phyloP scores from a whole-genome alignment of 2,113 vertebrate species.

The Pyrgilauda ruficollis region DNA sequence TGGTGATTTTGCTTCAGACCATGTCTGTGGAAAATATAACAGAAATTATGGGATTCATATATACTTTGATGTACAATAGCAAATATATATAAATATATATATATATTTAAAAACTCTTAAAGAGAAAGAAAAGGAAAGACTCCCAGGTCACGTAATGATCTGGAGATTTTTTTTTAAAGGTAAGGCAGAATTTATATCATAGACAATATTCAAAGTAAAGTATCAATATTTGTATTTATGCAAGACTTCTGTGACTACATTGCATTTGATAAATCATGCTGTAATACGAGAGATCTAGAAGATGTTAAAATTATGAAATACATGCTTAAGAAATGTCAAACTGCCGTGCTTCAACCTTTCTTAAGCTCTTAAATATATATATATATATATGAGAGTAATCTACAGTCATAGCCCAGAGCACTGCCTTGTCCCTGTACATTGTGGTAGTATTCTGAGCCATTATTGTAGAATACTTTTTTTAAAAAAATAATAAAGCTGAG shows the following conservation, averaged over 20 bases:
- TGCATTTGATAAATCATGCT: conserved; percentile 43
- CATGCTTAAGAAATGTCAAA: not conserved
- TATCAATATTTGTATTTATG: conserved; percentile 40
- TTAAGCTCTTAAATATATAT: not conserved
- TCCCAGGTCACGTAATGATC: not conserved
- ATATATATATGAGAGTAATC: not conserved
- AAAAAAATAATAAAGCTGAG: conserved; percentile 7
- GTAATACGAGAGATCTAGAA: not conserved
- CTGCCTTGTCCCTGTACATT: conserved; percentile 9
- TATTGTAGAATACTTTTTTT: conserved; percentile 52
- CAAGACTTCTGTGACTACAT: not conserved
- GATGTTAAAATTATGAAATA: not conserved
- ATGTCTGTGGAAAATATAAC: conserved; percentile 49
- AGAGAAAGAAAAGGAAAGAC: conserved; percentile 44
- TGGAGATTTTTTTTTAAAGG: conserved; percentile 49
- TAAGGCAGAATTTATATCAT: conserved; percentile 34
- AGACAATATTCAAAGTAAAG: conserved; percentile 28
- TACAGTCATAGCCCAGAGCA: conserved; percentile 64
- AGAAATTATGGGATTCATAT: conserved; percentile 16
- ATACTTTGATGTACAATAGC: conserved; percentile 55
- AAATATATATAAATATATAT: conserved; percentile 15
- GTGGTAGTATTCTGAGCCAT: conserved; percentile 60
- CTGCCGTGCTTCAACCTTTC: not conserved
- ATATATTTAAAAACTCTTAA: conserved; percentile 56
- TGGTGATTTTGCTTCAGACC: conserved; percentile 44